Conservation (phyloP, 2,888 invertebrate species). For the Campoplex capitator region DNA sequence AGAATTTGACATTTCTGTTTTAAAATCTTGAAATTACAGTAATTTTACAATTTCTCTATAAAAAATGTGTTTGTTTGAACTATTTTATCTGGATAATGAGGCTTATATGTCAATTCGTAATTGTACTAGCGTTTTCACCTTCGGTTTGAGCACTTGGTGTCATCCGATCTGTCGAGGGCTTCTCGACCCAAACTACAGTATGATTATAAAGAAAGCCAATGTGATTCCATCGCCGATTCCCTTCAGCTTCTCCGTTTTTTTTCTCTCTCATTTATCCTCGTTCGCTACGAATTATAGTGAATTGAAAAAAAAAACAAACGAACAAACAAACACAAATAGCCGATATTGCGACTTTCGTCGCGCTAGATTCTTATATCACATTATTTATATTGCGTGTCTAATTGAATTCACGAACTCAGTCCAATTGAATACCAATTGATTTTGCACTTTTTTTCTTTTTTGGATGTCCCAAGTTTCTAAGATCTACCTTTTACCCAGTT, state of each 20-base stretch:
- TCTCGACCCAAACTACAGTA: background rate
- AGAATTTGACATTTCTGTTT: background rate
- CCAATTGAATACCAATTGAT: slow-evolving; percentile 28
- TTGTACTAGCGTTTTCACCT: background rate
- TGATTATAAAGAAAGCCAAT: background rate
- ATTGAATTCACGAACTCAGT: slow-evolving; percentile 38
- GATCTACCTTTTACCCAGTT: slow-evolving; percentile 55
- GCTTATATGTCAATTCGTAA: background rate
- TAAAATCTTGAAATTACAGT: background rate
- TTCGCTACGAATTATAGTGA: slow-evolving; percentile 5
- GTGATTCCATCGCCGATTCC: background rate
- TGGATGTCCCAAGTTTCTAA: slow-evolving; percentile 48
- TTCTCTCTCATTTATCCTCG: background rate
- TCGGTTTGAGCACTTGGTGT: background rate
- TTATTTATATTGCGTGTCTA: slow-evolving; percentile 33
- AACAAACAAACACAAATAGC: background rate
- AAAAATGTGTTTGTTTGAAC: background rate
- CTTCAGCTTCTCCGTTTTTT: background rate
- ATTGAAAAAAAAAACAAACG: background rate
- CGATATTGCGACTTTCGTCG: slow-evolving; percentile 23
- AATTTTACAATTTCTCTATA: background rate
- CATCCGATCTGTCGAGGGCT: background rate
- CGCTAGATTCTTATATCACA: slow-evolving; percentile 43
- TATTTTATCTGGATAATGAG: background rate
- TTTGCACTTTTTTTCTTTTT: slow-evolving; percentile 27